phyloP scores from a whole-genome alignment of 23 tunicate species.

The Ciona savignyi region DNA sequence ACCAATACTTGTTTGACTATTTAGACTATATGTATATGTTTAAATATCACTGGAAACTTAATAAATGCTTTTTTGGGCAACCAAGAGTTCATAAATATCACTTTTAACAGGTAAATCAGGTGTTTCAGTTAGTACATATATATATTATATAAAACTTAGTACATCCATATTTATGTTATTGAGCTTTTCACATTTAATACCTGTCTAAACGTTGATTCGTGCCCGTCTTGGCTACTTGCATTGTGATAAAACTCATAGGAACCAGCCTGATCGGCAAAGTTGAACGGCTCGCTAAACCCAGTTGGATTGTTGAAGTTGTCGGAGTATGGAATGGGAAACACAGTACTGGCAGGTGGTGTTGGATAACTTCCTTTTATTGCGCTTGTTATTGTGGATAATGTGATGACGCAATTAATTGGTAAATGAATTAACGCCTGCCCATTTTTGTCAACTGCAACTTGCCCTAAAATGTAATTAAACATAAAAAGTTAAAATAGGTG shows the following conservation, averaged over 20 bases:
- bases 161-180: background rate
- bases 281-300: constrained; percentile 54
- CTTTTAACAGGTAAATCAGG: background rate
- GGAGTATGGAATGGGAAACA: constrained; percentile 70
- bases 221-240: constrained; percentile 37
- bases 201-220: constrained; percentile 74
- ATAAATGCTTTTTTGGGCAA: too few species aligned
- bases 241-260: constrained; percentile 61
- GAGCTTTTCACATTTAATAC: background rate
- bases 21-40: too few species aligned
- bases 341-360: constrained; percentile 31
- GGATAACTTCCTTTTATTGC: constrained; percentile 70
- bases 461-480: constrained; percentile 5
- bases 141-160: too few species aligned
- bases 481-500: too few species aligned
- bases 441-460: constrained; percentile 14
- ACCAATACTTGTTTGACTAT: too few species aligned
- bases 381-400: constrained; percentile 37
- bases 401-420: constrained; percentile 20
- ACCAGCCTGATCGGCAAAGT: constrained; percentile 93
- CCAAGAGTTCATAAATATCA: background rate
- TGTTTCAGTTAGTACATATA: background rate
- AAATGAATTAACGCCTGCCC: constrained; percentile 18
- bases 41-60: too few species aligned
- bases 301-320: constrained; percentile 52